Base-by-base conservation (phyloP, 2,797 vertebrate species). In the Pipistrellus pygmaeus region DNA sequence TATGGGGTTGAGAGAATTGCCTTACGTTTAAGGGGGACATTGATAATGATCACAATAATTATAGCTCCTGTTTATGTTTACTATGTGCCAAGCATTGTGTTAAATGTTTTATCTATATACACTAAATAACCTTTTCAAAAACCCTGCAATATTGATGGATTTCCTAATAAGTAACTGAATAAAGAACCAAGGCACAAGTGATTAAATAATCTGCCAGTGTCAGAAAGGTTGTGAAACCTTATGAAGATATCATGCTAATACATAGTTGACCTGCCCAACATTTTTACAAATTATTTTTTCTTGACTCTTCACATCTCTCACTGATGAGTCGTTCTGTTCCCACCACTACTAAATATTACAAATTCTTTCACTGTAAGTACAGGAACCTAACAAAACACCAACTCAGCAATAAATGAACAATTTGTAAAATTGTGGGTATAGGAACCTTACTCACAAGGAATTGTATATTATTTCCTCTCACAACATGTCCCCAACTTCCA, bases 271-370 rank as follows among this genome's bases (percentile, higher is more conserved):
- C n/a, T 86, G 8, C 27, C 15, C 13, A 69, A 46, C 11, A 21
- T 87, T 86, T 69, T 87, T 71, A 80, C 2, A 78, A 23, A 21
- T 57, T 15, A 41, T 78, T 77, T 86, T 88, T 44, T 8, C 57
- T 83, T 83, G 13, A 30, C 35, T 90, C 35, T 64, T 75, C 38
- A 32, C 18, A 85, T 66, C n/a, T 62, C 51, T 95, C 48, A 94
- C 12, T 64, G 44, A 55, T 78, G 95, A 96, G 46, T 95, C 88
- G 91, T n/a, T 80, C 41, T 86, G 32, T 88, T 90, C 84, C n/a
- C 66, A 88, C n/a, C 21, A 80, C 93, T 85, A 80, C 53, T 91
- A 94, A 94, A 75, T 90, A 84, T 84, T 85, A 85, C 71, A 91
- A 15, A 84, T 75, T 91, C 71, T 87, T 91, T 72, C 78, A 85